Percentiles rank a stretch among this genome's conserved stretches.
These are phyloP conservation scores for Crocallis elinguaria DNA, from an alignment of 2,888 invertebrate genomes.

Conservation along the genomic window DNA sequence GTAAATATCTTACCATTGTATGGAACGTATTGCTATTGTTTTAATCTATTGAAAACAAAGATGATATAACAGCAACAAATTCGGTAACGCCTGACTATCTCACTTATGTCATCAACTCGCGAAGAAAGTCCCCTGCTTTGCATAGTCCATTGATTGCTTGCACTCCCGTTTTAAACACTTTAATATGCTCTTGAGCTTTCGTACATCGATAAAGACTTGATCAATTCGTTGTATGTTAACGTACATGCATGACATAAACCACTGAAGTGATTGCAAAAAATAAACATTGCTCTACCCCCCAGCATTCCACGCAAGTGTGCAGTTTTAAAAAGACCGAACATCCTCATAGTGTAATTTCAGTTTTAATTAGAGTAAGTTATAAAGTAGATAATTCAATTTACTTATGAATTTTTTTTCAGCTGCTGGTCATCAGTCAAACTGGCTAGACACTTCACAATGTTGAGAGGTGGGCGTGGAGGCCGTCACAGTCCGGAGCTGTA, in stretches of 20 bases:
- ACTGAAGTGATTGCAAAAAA: not conserved
- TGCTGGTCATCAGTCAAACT: slow-evolving; percentile 64
- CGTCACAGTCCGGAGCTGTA: slow-evolving; percentile 90
- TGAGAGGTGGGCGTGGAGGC: slow-evolving; percentile 85
- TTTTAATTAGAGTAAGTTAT: no score
- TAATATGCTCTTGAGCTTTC: not conserved
- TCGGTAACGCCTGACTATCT: slow-evolving; percentile 31
- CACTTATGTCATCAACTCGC: slow-evolving; percentile 32
- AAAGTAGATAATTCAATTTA: no score
- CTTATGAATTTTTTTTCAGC: slow-evolving; percentile 61
- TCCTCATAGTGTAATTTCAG: no score
- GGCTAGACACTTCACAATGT: slow-evolving; percentile 80
- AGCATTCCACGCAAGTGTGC: not conserved
- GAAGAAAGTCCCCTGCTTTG: slow-evolving; percentile 57
- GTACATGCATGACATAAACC: not conserved
- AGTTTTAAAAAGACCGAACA: no score
- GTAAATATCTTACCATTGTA: slow-evolving; percentile 46
- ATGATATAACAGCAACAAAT: slow-evolving; percentile 40
- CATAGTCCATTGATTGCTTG: slow-evolving; percentile 30
- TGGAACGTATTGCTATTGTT: slow-evolving; percentile 45
- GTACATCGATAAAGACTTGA: not conserved
- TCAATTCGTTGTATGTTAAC: not conserved
- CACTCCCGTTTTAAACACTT: slow-evolving; percentile 4
- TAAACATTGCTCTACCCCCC: not conserved
- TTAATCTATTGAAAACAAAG: slow-evolving; percentile 39